These are phyloP conservation scores for Ataeniobius toweri DNA, from an alignment of 2,797 vertebrate genomes.

Conservation along the genomic window DNA sequence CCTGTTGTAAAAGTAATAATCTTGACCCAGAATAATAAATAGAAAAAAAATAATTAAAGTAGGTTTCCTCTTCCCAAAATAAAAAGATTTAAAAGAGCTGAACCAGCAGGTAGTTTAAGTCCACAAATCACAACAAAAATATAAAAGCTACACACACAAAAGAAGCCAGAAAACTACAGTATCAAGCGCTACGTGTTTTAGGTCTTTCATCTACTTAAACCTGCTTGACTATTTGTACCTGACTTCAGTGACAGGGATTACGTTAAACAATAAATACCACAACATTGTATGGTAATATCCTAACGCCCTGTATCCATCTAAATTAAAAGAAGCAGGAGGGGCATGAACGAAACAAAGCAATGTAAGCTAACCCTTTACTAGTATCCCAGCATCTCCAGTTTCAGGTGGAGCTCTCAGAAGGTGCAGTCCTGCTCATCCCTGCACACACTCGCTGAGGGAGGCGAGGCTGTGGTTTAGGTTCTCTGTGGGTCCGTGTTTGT, in stretches of 20 bases:
- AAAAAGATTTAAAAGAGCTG: conserved; percentile 43
- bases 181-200: conserved; percentile 59
- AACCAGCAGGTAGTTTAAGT: conserved; percentile 59
- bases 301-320: conserved; percentile 70
- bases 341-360: conserved; percentile 60
- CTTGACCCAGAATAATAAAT: conserved; percentile 39
- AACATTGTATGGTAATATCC: conserved; percentile 75
- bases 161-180: conserved; percentile 38
- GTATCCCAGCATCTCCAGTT: conserved; percentile 80
- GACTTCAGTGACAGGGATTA: conserved; percentile 62
- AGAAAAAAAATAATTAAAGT: conserved; percentile 31
- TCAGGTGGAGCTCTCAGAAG: conserved; percentile 75
- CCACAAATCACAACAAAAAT: conserved; percentile 67
- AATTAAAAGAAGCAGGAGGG: conserved; percentile 72
- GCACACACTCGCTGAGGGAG: conserved; percentile 53
- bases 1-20: conserved; percentile 65
- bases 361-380: conserved; percentile 79
- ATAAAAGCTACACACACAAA: conserved; percentile 48
- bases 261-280: conserved; percentile 72
- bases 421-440: conserved; percentile 73
- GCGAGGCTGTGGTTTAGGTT: conserved; percentile 46
- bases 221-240: conserved; percentile 75
- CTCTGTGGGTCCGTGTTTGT: conserved; percentile 30
- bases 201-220: conserved; percentile 78
- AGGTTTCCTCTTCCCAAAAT: conserved; percentile 25